Evolutionary conservation across 2,888 invertebrate genomes (phyloP).

Genomic region (Panorpa germanica): DNA sequence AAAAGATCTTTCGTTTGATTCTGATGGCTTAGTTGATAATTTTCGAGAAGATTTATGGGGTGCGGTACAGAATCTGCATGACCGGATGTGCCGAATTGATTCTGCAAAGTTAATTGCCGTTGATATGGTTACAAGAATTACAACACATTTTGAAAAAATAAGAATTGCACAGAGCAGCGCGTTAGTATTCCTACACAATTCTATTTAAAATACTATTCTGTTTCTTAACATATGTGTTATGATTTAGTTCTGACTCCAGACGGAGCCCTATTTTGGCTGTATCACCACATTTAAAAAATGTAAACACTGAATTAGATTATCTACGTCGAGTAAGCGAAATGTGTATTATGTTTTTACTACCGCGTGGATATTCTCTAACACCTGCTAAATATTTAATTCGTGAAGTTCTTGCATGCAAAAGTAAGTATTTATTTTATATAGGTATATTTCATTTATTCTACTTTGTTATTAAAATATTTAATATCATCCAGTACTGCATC

Average conservation of each 20-base stretch:
- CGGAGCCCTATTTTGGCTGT: slow-evolving; percentile 50
- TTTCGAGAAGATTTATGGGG: slow-evolving; percentile 71
- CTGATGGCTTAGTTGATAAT: slow-evolving; percentile 40
- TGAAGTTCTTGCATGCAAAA: slow-evolving; percentile 69
- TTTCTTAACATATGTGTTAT: no score
- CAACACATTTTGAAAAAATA: slow-evolving; percentile 71
- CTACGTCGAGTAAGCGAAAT: slow-evolving; percentile 67
- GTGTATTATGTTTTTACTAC: slow-evolving; percentile 61
- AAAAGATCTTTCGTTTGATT: slow-evolving; percentile 42
- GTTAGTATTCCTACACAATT: slow-evolving; percentile 46
- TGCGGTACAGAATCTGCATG: slow-evolving; percentile 54
- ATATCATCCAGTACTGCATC: slow-evolving; percentile 34
- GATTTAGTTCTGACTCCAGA: slow-evolving; percentile 36
- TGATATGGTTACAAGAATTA: slow-evolving; percentile 63
- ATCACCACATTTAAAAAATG: slow-evolving; percentile 52
- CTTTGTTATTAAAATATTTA: no score
- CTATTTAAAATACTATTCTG: no score
- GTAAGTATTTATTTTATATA: slow-evolving; percentile 28
- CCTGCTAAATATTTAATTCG: slow-evolving; percentile 63
- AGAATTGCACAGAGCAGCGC: slow-evolving; percentile 53
- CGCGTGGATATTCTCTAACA: slow-evolving; percentile 58
- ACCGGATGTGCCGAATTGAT: slow-evolving; percentile 55
- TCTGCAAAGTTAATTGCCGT: slow-evolving; percentile 65
- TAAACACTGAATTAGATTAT: slow-evolving; percentile 60
- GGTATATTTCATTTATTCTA: no score